Evolutionary conservation across 2,113 vertebrate genomes (phyloP).

Genomic region (Pelmatolapia mariae): DNA sequence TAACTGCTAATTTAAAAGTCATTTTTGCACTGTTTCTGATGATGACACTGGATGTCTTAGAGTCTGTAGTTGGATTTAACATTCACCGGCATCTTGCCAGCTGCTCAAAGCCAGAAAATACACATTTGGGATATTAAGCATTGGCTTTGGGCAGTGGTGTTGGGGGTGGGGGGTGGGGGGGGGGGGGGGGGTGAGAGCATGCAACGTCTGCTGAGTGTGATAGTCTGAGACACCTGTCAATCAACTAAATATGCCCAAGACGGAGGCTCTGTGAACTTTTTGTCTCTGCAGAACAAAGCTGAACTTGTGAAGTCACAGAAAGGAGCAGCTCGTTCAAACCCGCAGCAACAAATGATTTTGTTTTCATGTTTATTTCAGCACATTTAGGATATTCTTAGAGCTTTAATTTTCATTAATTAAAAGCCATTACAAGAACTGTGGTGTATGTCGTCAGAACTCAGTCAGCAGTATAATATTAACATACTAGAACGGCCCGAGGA

Average conservation of each 20-base stretch:
- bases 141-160: background rate
- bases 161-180: background rate
- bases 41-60: background rate
- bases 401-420: background rate
- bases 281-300: background rate
- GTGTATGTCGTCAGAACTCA: background rate
- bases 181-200: background rate
- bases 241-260: slow-evolving; percentile 5
- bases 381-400: background rate
- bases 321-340: background rate
- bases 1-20: background rate
- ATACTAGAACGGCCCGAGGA: background rate
- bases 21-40: background rate
- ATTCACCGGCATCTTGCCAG: background rate
- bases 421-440: background rate
- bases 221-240: slow-evolving; percentile 26
- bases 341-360: background rate
- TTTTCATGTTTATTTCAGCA: background rate
- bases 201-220: slow-evolving; percentile 7
- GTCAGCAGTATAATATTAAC: background rate
- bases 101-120: slow-evolving; percentile 7
- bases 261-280: background rate
- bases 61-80: background rate
- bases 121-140: background rate
- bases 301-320: background rate